Evolutionary conservation across 2,888 invertebrate species (phyloP).

Genomic region (Drosophila prolongata): DNA sequence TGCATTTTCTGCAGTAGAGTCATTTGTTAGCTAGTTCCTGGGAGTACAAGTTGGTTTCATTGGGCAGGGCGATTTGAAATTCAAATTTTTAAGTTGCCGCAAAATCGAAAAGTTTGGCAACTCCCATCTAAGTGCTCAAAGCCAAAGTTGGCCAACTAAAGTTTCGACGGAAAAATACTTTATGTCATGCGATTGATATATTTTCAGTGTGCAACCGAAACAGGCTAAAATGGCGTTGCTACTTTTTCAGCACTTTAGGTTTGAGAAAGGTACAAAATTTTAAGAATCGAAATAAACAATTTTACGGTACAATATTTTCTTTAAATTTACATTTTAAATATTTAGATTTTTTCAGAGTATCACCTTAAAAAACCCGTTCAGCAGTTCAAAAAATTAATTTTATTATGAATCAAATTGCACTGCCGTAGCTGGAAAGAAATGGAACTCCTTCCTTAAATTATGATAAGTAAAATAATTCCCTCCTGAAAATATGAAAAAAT

Average conservation of each 20-base stretch:
- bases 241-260: too few species aligned
- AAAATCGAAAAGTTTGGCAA: conserved; percentile 35
- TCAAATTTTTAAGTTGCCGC: conserved; percentile 33
- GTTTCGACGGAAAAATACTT: conserved; percentile 35
- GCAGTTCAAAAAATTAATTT: too few species aligned
- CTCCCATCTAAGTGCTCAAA: conserved; percentile 37
- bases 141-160: conserved; percentile 30
- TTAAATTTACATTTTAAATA: too few species aligned
- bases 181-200: conserved; percentile 37
- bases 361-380: too few species aligned
- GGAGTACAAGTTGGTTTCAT: conserved; percentile 37
- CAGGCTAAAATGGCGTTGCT: neutral
- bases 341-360: too few species aligned
- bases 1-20: conserved; percentile 17
- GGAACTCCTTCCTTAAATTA: too few species aligned
- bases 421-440: too few species aligned
- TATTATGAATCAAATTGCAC: too few species aligned
- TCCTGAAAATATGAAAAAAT: neutral
- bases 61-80: conserved; percentile 37
- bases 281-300: too few species aligned
- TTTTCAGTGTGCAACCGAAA: conserved; percentile 5
- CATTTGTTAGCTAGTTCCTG: conserved; percentile 44
- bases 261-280: too few species aligned
- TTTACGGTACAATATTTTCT: too few species aligned
- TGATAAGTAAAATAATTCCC: neutral